Base-by-base conservation (phyloP, 1,140 invertebrate genomes). In the Bombus breviceps region DNA sequence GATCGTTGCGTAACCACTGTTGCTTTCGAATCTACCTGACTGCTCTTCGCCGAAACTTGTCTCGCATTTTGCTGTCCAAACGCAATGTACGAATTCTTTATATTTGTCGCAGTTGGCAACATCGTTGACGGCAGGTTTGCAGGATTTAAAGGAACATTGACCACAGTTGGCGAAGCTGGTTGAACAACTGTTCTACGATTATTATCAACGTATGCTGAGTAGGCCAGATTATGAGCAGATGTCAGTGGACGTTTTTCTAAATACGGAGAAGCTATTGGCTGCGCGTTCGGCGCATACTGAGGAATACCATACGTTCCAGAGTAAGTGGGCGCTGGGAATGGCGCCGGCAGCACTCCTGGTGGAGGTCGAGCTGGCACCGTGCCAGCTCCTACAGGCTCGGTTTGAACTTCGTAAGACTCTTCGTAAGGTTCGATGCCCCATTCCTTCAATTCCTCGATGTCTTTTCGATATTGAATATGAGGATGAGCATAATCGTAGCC, bases 391-490 rank as follows among this genome's bases (percentile, higher is more conserved):
- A 81, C 1, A 0, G 57, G 10, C 18, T 92, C 89, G 47, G 62
- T 86, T 18, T 87, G n/a, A 10, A 93, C 91, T 3, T 94, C 92
- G 39, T 93, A 93, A 0, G 91, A 81, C 10, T 94, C 94, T 1
- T 94, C 92, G 53, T 93, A 91, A 0, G 93, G 92, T 47, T 94
- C 93, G 39, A 95, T 95, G 1, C 95, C 95, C 95, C 95, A 95
- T 87, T 95, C 94, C 41, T 92, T 94, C 0, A 95, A 57, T 76
- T 95, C 95, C 22, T 95, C 94, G n/a, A 95, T 92, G 74, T 95
- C 95, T 71, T 95, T 95, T 1, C 95, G 91, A 22, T 94, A 93
- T 37, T 95, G 95, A 6, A 95, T 91, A 39, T 95, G 94, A 1
- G 95, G 95, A 86, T 94, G 93, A 0, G 92, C 82, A 74, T 93